Evolutionary conservation across 2,113 vertebrate genomes (phyloP), one percentile per base, ranked within the genome.

Genomic region (Prunella fulvescens): DNA sequence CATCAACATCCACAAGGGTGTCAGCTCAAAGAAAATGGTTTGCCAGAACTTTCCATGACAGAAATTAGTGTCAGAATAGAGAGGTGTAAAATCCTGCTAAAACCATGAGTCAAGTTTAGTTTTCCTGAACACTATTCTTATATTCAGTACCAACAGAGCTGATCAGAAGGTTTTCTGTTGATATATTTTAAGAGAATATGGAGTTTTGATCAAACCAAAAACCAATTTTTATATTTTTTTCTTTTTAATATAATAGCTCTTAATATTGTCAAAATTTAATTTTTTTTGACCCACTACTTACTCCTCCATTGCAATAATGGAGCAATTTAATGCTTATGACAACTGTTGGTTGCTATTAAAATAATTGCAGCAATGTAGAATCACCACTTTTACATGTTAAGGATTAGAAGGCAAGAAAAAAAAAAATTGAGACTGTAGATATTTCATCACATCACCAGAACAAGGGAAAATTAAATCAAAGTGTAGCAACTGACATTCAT

Each of bases 211-310:
- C 15, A 79, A 80, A 71, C 5, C 15, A 35, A 40, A 80, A 60
- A 11, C 0, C 4, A 7, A 1, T 22, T 33, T 20, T 33, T 4
- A 6, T 12, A 9, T 28, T 35, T 40, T 40, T 77, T 57, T 48
- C 7, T 71, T 86, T 60, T 50, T 47, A 54, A 58, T 33, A 14
- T 19, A 90, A 14, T 39, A 4, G 18, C 12, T 82, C 80, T 61
- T 31, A 40, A 47, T 92, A 61, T 6, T 65, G 25, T 51, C 7
- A 80, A 74, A 81, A 40, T 13, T 48, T 24, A 76, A 15, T 0
- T 44, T 25, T 53, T 87, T 91, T 62, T 45, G n/a, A 64, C 17
- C 13, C 16, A 67, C 19, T 51, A 24, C 19, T 84, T 87, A 78
- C 33, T 76, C 17, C 44, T 76, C 61, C 26, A 39, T 57, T 76